phyloP scores from a whole-genome alignment of 2,888 invertebrate species.

The Branchellion lobata region DNA sequence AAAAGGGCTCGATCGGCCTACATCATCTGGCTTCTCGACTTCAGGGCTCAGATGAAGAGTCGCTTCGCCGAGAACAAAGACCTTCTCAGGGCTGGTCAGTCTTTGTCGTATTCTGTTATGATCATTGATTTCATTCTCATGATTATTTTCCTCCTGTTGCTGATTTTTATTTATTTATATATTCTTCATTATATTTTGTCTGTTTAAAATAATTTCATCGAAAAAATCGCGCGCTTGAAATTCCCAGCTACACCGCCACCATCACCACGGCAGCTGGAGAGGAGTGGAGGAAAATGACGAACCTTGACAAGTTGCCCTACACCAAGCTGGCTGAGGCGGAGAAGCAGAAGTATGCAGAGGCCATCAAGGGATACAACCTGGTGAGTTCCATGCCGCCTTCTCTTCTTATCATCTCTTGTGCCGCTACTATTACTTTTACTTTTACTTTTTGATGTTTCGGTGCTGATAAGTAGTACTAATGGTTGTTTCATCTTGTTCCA shows the following conservation, averaged over 20 bases:
- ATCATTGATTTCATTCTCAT: no score
- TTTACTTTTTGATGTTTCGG: no score
- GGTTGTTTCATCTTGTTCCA: no score
- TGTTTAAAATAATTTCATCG: no score
- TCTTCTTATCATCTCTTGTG: no score
- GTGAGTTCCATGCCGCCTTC: no score
- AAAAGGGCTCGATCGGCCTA: constrained; percentile 87
- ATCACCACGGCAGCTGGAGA: constrained; percentile 58
- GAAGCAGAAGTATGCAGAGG: constrained; percentile 58
- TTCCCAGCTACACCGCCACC: no score
- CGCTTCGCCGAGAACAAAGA: constrained; percentile 64
- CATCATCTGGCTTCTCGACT: constrained; percentile 89
- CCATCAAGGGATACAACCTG: constrained; percentile 55
- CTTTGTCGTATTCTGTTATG: no score
- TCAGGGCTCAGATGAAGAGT: constrained; percentile 78
- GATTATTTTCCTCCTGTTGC: background rate
- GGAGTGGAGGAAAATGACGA: constrained; percentile 56
- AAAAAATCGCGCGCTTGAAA: no score
- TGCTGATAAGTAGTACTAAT: no score
- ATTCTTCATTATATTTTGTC: no score
- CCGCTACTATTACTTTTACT: no score
- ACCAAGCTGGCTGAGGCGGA: constrained; percentile 56
- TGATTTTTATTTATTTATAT: background rate
- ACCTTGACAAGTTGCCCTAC: constrained; percentile 55
- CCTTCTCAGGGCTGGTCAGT: constrained; percentile 47